A percentile compares a stretch with the other conserved stretches of the same genome.
phyloP scores from a whole-genome alignment of 2,888 invertebrate genomes.

The Nomada ferruginata region DNA sequence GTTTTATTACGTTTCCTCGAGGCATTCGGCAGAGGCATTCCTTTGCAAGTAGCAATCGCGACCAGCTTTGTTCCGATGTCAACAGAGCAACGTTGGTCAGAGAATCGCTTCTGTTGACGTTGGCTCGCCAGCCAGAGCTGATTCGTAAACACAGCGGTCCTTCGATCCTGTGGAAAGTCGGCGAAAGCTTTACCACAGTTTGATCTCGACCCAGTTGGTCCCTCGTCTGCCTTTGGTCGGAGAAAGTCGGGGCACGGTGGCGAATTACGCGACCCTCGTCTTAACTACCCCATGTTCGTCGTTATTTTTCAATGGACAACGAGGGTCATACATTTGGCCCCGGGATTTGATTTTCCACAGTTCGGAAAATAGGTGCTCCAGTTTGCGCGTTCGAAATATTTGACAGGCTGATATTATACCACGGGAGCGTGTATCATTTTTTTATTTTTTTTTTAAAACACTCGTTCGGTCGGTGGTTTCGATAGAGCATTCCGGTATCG shows the following conservation, averaged over 20 bases:
- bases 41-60: not conserved
- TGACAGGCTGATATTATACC: not conserved
- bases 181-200: too few species aligned
- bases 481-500: constrained; percentile 55
- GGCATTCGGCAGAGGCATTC: not conserved
- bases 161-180: not conserved
- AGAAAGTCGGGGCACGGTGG: too few species aligned
- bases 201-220: too few species aligned
- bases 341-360: too few species aligned
- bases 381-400: constrained; percentile 1
- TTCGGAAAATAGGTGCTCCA: too few species aligned
- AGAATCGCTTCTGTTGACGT: constrained; percentile 10
- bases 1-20: not conserved
- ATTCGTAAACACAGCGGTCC: constrained; percentile 20
- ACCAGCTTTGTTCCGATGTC: not conserved
- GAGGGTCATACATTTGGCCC: too few species aligned
- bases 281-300: too few species aligned
- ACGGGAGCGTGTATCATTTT: not conserved
- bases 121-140: not conserved
- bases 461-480: constrained; percentile 22
- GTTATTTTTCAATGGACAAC: too few species aligned
- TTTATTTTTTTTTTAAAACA: not conserved
- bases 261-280: too few species aligned
- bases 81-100: not conserved
- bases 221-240: too few species aligned